Base-by-base conservation (phyloP, 2,113 vertebrate species). In the Erpornis zantholeuca region DNA sequence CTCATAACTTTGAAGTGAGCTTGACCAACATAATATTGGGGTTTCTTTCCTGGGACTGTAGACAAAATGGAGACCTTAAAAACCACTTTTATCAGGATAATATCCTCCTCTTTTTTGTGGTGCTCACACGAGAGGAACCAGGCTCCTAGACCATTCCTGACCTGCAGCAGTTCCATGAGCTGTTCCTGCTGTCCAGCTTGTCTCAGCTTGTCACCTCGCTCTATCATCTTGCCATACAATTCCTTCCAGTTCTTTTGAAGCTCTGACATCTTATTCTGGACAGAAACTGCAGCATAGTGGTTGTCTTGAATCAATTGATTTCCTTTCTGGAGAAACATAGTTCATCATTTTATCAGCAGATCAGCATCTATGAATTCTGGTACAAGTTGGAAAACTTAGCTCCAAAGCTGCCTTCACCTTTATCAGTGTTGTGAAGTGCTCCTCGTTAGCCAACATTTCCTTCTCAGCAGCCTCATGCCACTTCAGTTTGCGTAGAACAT, bases 121-220 rank as follows among this genome's bases (percentile, higher is more conserved):
- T 38, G 6, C 38, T 7, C 25, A 70, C 28, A 42, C 28, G 73
- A 81, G 60, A 59, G 31, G 10, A 90, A 68, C 4, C 13, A 52
- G 47, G 22, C 23, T 80, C 31, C 23, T 33, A 54, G 24, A 57
- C 9, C 23, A 40, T 36, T n/a, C 42, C 92, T 49, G 38, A 99
- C 99, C 99, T 98, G 98, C 59, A 99, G 97, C 56, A 99, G 95
- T 93, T 98, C 98, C 98, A 98, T 99, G 77, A 99, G 98, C 94
- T 99, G 98, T 73, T 98, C 98, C 96, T 99, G 98, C 95, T 98
- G 98, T 21, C 98, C 98, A 7, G 98, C 98, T 95, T 98, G 98
- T 80, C 97, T 97, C 89, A 99, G 98, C 77, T 98, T 98, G 88
- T 98, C 98, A 66, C 99, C 98, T 91, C 94, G 90, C 53, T 98